These are phyloP conservation scores for Malaclemys terrapin DNA, from an alignment of 2,113 vertebrate genomes.

Conservation along the genomic window DNA sequence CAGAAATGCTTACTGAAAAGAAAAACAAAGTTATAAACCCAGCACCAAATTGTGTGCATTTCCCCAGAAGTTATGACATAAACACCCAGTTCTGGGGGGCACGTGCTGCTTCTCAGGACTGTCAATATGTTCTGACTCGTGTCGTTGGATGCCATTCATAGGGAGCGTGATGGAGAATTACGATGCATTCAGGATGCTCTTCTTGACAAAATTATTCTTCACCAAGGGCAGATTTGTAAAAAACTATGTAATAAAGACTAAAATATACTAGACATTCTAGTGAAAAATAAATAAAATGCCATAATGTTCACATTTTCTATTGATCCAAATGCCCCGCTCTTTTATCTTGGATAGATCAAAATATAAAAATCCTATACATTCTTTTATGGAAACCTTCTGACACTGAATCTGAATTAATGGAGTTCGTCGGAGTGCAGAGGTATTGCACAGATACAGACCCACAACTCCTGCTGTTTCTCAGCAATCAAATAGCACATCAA, in stretches of 20 bases:
- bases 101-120: rapidly evolving
- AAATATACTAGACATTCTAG: background rate
- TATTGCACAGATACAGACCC: rapidly evolving
- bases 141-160: background rate
- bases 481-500: background rate
- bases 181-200: rapidly evolving
- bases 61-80: rapidly evolving
- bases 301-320: rapidly evolving
- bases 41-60: rapidly evolving
- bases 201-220: rapidly evolving
- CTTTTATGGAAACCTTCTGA: background rate
- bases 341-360: background rate
- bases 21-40: rapidly evolving
- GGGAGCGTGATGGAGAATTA: background rate
- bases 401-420: background rate
- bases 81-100: background rate
- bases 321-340: background rate
- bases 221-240: background rate
- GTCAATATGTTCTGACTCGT: rapidly evolving
- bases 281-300: background rate
- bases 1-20: background rate
- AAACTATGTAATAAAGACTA: rapidly evolving
- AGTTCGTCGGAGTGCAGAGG: background rate
- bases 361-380: background rate
- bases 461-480: background rate